Evolutionary conservation across 1,140 invertebrate genomes (phyloP), one percentile per base, ranked within the genome.

Genomic region (Procambarus clarkii): DNA sequence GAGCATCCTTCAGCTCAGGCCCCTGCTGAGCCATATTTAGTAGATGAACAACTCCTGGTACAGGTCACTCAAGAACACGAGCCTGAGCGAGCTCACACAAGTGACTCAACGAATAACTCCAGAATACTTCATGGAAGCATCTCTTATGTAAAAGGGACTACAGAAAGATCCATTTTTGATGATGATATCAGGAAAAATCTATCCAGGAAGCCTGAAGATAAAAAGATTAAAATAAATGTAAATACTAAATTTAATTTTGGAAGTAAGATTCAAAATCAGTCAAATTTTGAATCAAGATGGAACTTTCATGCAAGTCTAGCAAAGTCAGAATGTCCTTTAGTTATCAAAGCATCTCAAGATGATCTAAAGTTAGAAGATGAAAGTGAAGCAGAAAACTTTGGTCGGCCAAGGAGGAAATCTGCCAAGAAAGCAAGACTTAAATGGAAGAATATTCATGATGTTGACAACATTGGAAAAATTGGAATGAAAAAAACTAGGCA

Each of bases 371-470:
- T 77, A 76, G 34, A 58, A 54, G 71, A 13, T 15, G 88, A 84
- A 44, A 64, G 50, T 84, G 80, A 90, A n/a, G 46, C 46, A 34
- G 81, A 48, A 45, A 69, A 84, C 24, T 21, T 44, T 21, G 71
- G 34, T 0, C 44, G 80, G 50, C 81, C 88, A 2, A 76, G 88
- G 34, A 90, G 88, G 44, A 90, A 83, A 45, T 90, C 88, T 18
- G 88, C 88, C 0, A 90, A 84, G 44, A 82, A 58, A 64, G 88
- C 88, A 77, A 54, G 88, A n/a, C 81, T 84, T 4, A 83, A 48
- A 45, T 90, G 88, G 88, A 90, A 90, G 64, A 90, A 44, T 9
- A 83, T 84, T 46, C 48, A 77, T 45, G 88, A 90, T 24, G 88
- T 81, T 69, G 87, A 90, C 44, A 54, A 78, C 13, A 77, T 78